Evolutionary conservation across 2,888 invertebrate genomes (phyloP), one percentile per base, ranked within the genome.

Genomic region (Griposia aprilina): DNA sequence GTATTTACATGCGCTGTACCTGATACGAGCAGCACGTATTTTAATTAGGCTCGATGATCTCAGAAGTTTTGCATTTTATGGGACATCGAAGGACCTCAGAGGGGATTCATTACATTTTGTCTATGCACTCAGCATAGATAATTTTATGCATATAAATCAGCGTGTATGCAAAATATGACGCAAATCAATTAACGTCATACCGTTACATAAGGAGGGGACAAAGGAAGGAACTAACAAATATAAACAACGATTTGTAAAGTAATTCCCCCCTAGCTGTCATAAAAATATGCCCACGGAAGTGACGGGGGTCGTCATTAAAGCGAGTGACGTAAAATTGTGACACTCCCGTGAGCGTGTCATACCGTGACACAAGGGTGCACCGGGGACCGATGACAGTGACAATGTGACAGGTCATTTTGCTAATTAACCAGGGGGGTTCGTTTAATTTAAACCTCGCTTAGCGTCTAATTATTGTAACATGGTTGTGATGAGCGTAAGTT

Each of bases 361-460:
- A 88, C 86, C 82, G 85, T 89, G 91, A 89, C 91, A 90, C 84
- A 83, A 87, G 87, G 91, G 90, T 82, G 79, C 89, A 86, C 89
- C 75, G 83, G 92, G 91, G 91, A 91, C 84, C 89, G 89, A 89
- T 90, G 91, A 89, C 91, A 88, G 80, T 76, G 83, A 83, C 89
- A 91, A 88, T 83, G 89, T 93, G 90, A 91, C 91, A 90, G 84
- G 88, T 88, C 89, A 92, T 92, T 92, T 90, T 81, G 84, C 87
- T 93, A 95, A 94, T 94, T 94, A 93, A 91, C 83, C 76, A 65
- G 66, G 89, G 87, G 86, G 75, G 87, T 89, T 89, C 78, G 87
- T 91, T 91, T 85, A 86, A 90, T 92, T 89, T 87, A 68, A 73
- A 23, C 26, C 30, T 69, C 55, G 63, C 70, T 82, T 72, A 67